Base-by-base conservation (phyloP, 2,888 invertebrate species). In the Netelia fuscicornis region DNA sequence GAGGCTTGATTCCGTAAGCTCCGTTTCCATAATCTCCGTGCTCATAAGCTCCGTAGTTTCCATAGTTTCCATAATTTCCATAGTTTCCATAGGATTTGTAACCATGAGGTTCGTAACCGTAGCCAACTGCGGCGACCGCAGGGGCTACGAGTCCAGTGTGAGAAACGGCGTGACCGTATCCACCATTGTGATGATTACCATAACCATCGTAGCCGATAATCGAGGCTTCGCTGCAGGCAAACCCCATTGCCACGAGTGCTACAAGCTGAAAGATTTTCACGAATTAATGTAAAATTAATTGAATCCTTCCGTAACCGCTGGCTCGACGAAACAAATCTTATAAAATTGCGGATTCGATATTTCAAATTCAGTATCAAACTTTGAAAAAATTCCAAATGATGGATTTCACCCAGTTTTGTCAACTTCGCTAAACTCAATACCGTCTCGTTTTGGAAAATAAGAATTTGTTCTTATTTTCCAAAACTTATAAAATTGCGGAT, bases 211-310 rank as follows among this genome's bases (percentile, higher is more conserved):
- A 83, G 13, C 42, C 65, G n/a, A 56, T 17, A 54, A 90, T 74
- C 11, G 88, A 87, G 54, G 90, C 91, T 71, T 90, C 87, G 67
- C 87, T 86, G 30, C 81, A 82, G 70, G 87, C 89, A 5, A 87
- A 65, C 17, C 86, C 89, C 78, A 89, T 85, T 37, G 86, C 77
- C 74, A 87, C 81, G 44, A 91, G 44, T 72, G 85, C 83, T 68
- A 87, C 62, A 60, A 87, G 17, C 88, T 88, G 71, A 48, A 85
- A 85, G 54, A 1, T 44, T 0, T 2, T 37, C 37, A n/a, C 37
- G 37, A 37, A 37, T 37, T 37, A 37, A 37, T 37, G 37, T 6
- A 37, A 37, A 37, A 37, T 37, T 37, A 37, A 37, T 1, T 8
- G 1, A 37, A 37, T 6, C 37, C 30, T 37, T 37, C 6, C 0